These are phyloP conservation scores for Aphelenchoides besseyi DNA, from an alignment of 1,140 invertebrate genomes.

Conservation along the genomic window DNA sequence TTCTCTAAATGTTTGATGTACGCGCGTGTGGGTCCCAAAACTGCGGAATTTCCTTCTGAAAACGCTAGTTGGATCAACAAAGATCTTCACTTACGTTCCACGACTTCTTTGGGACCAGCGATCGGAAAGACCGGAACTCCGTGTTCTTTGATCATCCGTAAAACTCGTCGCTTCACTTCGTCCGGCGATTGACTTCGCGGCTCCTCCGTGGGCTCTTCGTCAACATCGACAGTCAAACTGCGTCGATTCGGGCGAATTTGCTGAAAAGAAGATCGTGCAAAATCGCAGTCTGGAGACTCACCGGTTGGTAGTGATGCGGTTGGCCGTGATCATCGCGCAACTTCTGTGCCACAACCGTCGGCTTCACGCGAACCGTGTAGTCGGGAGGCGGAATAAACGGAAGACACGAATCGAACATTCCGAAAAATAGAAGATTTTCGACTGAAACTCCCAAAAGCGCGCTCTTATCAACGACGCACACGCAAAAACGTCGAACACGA, in stretches of 20 bases:
- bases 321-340: conserved; percentile 20
- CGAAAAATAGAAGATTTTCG: not conserved
- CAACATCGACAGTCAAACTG: not conserved
- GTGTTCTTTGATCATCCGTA: conserved; percentile 32
- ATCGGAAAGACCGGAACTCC: conserved; percentile 34
- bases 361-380: not conserved
- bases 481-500: not conserved
- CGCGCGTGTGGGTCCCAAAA: conserved; percentile 28
- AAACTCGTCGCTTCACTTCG: conserved; percentile 28
- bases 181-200: not conserved
- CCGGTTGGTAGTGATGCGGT: conserved; percentile 6
- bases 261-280: conserved; percentile 13
- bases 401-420: conserved; percentile 20
- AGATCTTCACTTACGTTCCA: conserved; percentile 14
- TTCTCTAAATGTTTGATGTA: conserved; percentile 35
- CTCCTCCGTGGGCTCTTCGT: conserved; percentile 22
- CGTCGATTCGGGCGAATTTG: not conserved
- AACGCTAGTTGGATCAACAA: conserved; percentile 5
- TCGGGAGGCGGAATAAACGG: conserved; percentile 24
- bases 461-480: too few relatives aligned
- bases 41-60: conserved; percentile 8
- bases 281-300: not conserved
- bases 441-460: too few relatives aligned
- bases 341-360: not conserved
- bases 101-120: not conserved